Conservation (phyloP, 2,888 invertebrate species). For the Dysmachus trigonus region DNA sequence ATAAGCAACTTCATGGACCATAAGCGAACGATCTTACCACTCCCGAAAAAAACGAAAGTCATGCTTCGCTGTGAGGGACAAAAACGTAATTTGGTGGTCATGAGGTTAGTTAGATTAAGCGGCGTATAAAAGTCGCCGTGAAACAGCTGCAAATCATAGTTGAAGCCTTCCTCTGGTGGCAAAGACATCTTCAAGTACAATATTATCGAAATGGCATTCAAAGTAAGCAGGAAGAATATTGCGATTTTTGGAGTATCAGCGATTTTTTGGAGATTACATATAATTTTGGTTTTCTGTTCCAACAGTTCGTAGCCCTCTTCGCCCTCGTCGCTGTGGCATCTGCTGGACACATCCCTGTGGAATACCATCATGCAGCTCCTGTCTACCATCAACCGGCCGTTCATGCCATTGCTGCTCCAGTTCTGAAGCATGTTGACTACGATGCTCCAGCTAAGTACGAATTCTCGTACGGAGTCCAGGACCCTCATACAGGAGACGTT, state of each 20-base stretch:
- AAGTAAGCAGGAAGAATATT: not conserved
- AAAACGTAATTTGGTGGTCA: constrained; percentile 32
- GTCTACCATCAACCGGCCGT: not conserved
- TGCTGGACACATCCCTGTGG: not conserved
- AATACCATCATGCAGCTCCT: not conserved
- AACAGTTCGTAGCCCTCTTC: not conserved
- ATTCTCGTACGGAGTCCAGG: constrained; percentile 64
- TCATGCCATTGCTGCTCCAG: constrained; percentile 28
- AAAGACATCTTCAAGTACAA: not conserved
- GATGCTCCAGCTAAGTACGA: constrained; percentile 59
- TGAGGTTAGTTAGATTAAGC: not conserved
- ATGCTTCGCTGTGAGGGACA: constrained; percentile 5
- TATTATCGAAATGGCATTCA: not conserved
- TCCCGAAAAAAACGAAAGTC: constrained; percentile 40
- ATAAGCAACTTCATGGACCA: not conserved
- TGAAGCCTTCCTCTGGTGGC: not conserved
- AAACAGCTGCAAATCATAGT: constrained; percentile 9
- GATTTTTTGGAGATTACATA: not conserved
- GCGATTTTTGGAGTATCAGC: not conserved
- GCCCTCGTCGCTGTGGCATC: not conserved
- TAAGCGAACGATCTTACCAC: not conserved
- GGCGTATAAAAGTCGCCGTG: constrained; percentile 18
- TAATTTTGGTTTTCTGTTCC: not conserved
- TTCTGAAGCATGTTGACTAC: constrained; percentile 48
- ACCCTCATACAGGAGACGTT: constrained; percentile 65